phyloP scores from a whole-genome alignment of 2,888 invertebrate species.

The Odiellus spinosus region DNA sequence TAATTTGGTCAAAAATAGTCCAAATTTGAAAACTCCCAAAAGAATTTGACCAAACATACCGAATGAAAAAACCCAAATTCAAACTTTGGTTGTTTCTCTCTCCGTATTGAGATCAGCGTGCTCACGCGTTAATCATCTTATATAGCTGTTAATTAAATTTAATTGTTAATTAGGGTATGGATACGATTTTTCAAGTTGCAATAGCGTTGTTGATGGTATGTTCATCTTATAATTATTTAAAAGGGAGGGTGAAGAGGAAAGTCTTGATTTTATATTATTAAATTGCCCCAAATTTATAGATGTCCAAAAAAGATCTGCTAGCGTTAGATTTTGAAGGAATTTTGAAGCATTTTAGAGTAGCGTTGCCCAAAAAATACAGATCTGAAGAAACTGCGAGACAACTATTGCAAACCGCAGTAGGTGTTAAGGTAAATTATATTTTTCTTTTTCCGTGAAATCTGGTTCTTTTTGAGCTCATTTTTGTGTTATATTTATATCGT shows the following conservation, averaged over 20 bases:
- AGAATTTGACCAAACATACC: no score
- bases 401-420: constrained; percentile 76
- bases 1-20: no score
- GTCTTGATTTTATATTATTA: no score
- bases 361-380: constrained; percentile 88
- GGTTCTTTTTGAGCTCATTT: neutral
- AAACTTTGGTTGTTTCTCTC: no score
- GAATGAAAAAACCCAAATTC: no score
- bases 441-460: constrained; percentile 1
- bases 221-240: constrained; percentile 5
- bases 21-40: no score
- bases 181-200: constrained; percentile 90
- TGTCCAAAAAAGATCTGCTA: constrained; percentile 74
- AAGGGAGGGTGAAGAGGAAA: no score
- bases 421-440: constrained; percentile 50
- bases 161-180: constrained; percentile 59
- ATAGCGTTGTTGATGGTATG: constrained; percentile 72
- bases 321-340: constrained; percentile 93
- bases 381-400: constrained; percentile 74
- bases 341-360: constrained; percentile 92
- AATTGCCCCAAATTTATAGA: no score
- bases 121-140: no score
- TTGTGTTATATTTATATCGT: neutral
- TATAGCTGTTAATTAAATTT: neutral
- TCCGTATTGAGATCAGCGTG: no score